Evolutionary conservation across 2,888 invertebrate species (phyloP), one percentile per base, ranked within the genome.

Genomic region (Heliconius ethilla): DNA sequence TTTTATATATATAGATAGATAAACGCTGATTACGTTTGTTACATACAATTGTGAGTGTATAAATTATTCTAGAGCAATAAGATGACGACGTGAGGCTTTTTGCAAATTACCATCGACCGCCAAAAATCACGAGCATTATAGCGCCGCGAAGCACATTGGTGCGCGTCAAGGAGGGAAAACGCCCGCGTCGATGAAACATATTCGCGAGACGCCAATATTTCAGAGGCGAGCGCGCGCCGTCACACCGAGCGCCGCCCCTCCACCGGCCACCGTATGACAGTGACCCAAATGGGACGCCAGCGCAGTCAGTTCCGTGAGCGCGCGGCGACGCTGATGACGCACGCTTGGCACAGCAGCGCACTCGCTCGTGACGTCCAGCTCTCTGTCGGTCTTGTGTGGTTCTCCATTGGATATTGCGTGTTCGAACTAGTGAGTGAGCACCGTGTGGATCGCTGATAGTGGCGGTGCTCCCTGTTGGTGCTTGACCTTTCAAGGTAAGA

Each of bases 211-310:
- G 91, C 90, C 84, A 92, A 91, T 91, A 93, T 93, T 93, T 93
- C 93, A 93, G 93, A 90, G 87, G 89, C 90, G 84, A 90, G 87
- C 88, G 90, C 88, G 89, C 6, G 51, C 45, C 45, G 45, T 15
- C 33, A 33, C 33, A 33, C 33, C 33, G 33, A 33, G 45, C 45
- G 45, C 92, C 91, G 92, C 91, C 92, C 90, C 90, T 88, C 92
- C 92, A 92, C 91, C 85, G 89, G 88, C 92, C 92, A 91, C 91
- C 85, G 89, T 87, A 90, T 93, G 94, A 93, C 93, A 94, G 94
- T 93, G 94, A 93, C 93, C 93, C 91, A 93, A 93, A 93, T 93
- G 92, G 92, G 88, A 89, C 92, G 92, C 91, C 90, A 88, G 90
- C 93, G 93, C 92, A 92, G 87, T 93, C 91, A 92, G 93, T 93